Conservation (phyloP, 2,888 invertebrate genomes). For the Xiphydria camelus region DNA sequence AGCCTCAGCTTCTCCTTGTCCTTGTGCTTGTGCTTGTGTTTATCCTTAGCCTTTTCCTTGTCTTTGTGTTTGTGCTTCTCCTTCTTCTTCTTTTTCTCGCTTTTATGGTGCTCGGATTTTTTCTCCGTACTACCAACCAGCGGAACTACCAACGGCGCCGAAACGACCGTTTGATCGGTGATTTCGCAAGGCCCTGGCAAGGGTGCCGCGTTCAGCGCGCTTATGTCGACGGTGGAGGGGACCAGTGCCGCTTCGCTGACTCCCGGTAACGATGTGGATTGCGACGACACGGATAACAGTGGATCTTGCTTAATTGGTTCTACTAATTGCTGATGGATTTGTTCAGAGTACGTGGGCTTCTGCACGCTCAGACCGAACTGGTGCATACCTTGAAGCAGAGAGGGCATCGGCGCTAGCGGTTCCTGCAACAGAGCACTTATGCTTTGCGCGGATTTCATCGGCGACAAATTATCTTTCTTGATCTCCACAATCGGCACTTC, state of each 20-base stretch:
- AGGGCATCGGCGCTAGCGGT: constrained; percentile 46
- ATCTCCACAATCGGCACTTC: background rate
- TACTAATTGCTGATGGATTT: constrained; percentile 9
- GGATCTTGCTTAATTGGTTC: background rate
- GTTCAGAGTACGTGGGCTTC: too few relatives aligned
- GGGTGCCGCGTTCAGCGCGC: constrained; percentile 32
- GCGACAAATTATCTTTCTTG: constrained; percentile 40
- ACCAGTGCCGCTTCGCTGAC: background rate
- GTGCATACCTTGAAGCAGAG: constrained; percentile 44
- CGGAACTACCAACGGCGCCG: background rate
- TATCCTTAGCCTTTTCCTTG: constrained; percentile 64
- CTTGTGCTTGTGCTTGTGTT: constrained; percentile 33
- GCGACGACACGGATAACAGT: background rate
- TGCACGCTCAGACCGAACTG: constrained; percentile 28
- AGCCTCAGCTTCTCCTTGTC: constrained; percentile 73
- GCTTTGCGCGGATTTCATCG: constrained; percentile 48
- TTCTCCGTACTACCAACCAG: constrained; percentile 23
- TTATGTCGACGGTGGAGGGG: constrained; percentile 47
- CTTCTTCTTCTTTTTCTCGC: constrained; percentile 77
- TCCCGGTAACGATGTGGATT: background rate
- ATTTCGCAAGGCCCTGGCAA: constrained; percentile 31
- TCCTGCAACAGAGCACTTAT: constrained; percentile 52
- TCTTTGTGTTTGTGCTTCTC: constrained; percentile 81
- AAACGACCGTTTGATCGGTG: constrained; percentile 8
- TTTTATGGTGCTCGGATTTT: constrained; percentile 47